Conservation (phyloP, 2,888 invertebrate species). For the Cosmia trapezina region DNA sequence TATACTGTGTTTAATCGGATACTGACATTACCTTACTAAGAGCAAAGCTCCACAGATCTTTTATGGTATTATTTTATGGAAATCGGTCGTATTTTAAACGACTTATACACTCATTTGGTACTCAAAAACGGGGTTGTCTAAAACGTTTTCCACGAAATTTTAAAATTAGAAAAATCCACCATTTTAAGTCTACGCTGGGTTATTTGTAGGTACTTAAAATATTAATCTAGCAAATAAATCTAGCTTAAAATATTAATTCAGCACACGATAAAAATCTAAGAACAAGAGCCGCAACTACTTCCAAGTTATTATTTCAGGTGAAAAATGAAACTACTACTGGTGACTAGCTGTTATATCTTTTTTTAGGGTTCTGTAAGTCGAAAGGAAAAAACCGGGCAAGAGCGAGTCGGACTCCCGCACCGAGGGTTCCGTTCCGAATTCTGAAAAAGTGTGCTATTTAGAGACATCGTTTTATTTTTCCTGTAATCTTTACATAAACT, state of each 20-base stretch:
- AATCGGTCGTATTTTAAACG: not conserved
- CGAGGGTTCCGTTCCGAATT: too few species aligned
- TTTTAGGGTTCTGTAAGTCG: too few species aligned
- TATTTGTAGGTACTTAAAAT: conserved; percentile 17
- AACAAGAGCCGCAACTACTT: conserved; percentile 6
- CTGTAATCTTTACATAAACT: too few species aligned
- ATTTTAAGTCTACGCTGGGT: not conserved
- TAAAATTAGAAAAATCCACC: not conserved
- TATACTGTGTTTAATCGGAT: not conserved
- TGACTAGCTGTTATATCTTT: conserved; percentile 4
- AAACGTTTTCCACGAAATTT: not conserved
- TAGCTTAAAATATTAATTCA: conserved; percentile 32
- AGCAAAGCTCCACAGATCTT: not conserved
- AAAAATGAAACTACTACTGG: conserved; percentile 16
- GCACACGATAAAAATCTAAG: conserved; percentile 25
- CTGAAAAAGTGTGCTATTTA: too few species aligned
- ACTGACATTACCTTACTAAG: not conserved
- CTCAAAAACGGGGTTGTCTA: not conserved
- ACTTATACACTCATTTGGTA: not conserved
- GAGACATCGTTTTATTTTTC: too few species aligned
- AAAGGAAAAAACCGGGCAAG: too few species aligned
- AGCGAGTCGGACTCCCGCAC: too few species aligned
- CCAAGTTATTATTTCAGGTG: conserved; percentile 28
- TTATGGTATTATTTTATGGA: not conserved
- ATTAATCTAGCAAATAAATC: conserved; percentile 36